Conservation (phyloP, 2,888 invertebrate genomes). For the Eumacrocentrus americanus region DNA sequence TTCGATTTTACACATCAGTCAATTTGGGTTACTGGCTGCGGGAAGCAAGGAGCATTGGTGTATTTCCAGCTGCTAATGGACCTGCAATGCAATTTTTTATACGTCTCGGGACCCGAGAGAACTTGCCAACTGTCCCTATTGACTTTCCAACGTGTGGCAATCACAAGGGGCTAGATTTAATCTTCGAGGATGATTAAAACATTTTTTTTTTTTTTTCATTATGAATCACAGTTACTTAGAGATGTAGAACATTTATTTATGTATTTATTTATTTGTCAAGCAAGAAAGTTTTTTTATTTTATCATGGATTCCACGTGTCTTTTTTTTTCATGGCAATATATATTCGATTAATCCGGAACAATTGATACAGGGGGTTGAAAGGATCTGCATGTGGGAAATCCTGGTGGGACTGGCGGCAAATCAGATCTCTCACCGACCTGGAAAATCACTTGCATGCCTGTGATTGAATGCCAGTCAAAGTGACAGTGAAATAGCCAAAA, state of each 20-base stretch:
- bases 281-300: conserved; percentile 15
- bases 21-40: conserved; percentile 51
- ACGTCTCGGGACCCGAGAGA: conserved; percentile 44
- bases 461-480: conserved; percentile 85
- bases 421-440: conserved; percentile 81
- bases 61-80: conserved; percentile 31
- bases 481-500: conserved; percentile 93
- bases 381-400: conserved; percentile 80
- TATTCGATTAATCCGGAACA: too few species aligned
- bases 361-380: conserved; percentile 70
- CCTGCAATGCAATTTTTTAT: conserved; percentile 49
- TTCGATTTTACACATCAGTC: conserved; percentile 44
- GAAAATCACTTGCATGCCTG: conserved; percentile 84
- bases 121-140: conserved; percentile 44
- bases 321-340: too few species aligned
- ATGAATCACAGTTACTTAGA: too few species aligned
- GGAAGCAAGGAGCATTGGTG: conserved; percentile 46
- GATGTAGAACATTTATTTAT: conserved; percentile 26
- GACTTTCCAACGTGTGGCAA: conserved; percentile 49
- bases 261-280: conserved; percentile 12
- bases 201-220: conserved; percentile 7
- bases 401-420: conserved; percentile 77
- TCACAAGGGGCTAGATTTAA: conserved; percentile 45
- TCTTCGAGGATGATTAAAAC: conserved; percentile 40
- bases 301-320: conserved; percentile 6